Base-by-base conservation (phyloP, 2,888 invertebrate genomes). In the Sphaeridia pumilis region DNA sequence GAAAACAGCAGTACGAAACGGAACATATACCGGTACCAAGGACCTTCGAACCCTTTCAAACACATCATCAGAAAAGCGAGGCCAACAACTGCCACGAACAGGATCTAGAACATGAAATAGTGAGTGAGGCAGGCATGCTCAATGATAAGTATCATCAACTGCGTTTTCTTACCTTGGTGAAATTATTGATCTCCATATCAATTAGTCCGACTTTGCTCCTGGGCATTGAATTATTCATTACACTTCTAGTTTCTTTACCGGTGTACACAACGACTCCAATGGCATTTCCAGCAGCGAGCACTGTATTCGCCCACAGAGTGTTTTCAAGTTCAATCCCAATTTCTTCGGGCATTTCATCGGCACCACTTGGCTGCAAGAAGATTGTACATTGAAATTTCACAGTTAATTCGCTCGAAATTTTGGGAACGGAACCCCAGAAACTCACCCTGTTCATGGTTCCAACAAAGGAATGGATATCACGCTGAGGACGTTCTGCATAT, bases 201-300 rank as follows among this genome's bases (percentile, higher is more conserved):
- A 98, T 74, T 5, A 93, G 76, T 5, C 98, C 98, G 52, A 94
- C 86, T 78, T 99, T 98, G 25, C 92, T 93, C 54, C 93, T 80
- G 0, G 97, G 94, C 44, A 84, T 81, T 0, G 93, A 92, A 69
- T 97, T 97, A 73, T 99, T 99, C 97, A 99, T 98, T 12, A 95
- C 89, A 64, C 92, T 89, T 62, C 97, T 78, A 0, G 97, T 97
- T 74, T 99, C 98, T 46, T 82, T 81, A 20, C 98, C 93, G 45
- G 93, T 97, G 69, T 98, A 98, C 60, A 99, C 85, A 4, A 98
- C 87, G 48, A 94, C 80, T 14, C 94, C 98, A 4, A 94, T 80
- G 1, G 95, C 93, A 60, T 89, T 87, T 21, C 95, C 94, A 1
- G 93, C 94, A 0, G 98, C 97, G 14, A 98, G 83, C 0, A 99